Evolutionary conservation across 2,888 invertebrate genomes (phyloP).

Genomic region (Mechanitis mazaeus): DNA sequence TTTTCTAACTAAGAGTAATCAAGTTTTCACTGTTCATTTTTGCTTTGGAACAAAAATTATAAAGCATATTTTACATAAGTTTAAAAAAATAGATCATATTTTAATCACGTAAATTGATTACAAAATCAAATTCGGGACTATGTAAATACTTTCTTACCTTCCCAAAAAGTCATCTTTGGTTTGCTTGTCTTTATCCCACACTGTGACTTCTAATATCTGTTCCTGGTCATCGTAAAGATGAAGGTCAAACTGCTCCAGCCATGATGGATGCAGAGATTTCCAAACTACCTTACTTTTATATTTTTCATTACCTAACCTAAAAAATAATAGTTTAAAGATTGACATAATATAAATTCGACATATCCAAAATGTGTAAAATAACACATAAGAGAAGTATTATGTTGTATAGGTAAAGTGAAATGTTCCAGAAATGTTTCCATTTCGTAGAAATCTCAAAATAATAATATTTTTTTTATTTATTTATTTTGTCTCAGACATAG

Average conservation of each 20-base stretch:
- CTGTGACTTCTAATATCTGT: constrained; percentile 92
- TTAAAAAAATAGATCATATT: not conserved
- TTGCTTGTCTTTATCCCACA: constrained; percentile 91
- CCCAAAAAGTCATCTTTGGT: constrained; percentile 93
- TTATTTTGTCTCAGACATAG: no score
- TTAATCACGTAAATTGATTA: not conserved
- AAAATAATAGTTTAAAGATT: constrained; percentile 18
- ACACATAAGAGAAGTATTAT: no score
- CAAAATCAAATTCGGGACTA: not conserved
- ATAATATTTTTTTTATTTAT: no score
- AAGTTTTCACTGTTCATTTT: no score
- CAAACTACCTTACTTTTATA: constrained; percentile 95
- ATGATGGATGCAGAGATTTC: constrained; percentile 91
- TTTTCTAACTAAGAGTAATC: no score
- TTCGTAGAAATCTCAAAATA: no score
- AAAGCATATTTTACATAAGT: no score
- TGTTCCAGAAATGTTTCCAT: no score
- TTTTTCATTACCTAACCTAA: constrained; percentile 96
- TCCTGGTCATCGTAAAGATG: constrained; percentile 96
- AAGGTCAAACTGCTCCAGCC: constrained; percentile 98
- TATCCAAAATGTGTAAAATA: no score
- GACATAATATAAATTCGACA: no score
- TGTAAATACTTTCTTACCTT: constrained; percentile 59
- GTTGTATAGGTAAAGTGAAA: no score
- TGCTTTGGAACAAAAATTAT: no score